Evolutionary conservation across 2,797 vertebrate species (phyloP).

Genomic region (Liasis olivaceus): DNA sequence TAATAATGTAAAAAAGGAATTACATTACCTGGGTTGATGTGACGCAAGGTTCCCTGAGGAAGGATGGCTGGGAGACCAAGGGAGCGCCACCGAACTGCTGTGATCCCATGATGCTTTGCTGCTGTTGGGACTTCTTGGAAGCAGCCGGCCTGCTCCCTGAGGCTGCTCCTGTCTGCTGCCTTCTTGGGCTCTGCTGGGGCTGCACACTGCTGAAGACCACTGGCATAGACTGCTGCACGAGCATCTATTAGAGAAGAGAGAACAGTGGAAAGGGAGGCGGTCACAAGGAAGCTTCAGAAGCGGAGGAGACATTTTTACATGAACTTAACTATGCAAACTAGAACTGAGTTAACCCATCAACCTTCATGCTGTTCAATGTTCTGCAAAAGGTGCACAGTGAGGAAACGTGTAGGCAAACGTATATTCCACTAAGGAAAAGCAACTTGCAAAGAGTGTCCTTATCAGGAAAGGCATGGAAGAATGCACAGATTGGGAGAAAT

Average conservation of each 20-base stretch:
- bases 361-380: background rate
- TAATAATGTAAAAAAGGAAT: background rate
- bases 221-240: conserved; percentile 80
- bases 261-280: background rate
- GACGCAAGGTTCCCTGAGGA: conserved; percentile 74
- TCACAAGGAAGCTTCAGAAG: background rate
- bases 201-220: conserved; percentile 69
- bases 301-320: background rate
- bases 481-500: too few relatives aligned
- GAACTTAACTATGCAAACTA: background rate
- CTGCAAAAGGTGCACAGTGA: background rate
- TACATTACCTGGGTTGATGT: conserved; percentile 76
- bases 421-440: background rate
- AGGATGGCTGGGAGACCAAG: conserved; percentile 66
- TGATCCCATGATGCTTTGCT: conserved; percentile 6
- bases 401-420: background rate
- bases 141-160: conserved; percentile 72
- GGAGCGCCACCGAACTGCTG: conserved; percentile 65
- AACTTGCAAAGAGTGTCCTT: background rate
- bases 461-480: background rate
- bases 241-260: conserved; percentile 72
- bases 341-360: background rate
- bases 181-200: conserved; percentile 69
- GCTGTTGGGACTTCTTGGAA: conserved; percentile 64
- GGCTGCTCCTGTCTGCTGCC: conserved; percentile 48